Percentiles rank a stretch among this genome's conserved stretches.
Conservation (phyloP, 1,140 invertebrate species). For the Helicoverpa armigera region DNA sequence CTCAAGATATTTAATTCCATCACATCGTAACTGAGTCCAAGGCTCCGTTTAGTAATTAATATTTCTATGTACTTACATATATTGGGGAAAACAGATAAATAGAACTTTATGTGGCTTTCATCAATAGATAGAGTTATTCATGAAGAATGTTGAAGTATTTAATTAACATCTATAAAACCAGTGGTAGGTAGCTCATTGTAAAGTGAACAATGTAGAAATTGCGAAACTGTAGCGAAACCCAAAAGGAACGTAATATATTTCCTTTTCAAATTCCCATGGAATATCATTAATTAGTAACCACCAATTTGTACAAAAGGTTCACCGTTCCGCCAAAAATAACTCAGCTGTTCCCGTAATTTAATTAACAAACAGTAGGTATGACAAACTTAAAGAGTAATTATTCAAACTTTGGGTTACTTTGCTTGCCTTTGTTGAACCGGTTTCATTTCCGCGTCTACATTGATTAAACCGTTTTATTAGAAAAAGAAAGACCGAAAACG, state of each 20-base stretch:
- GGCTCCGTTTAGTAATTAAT: no score
- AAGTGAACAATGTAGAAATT: no score
- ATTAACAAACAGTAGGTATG: slow-evolving; percentile 26
- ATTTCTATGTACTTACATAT: no score
- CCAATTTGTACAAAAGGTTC: slow-evolving; percentile 1
- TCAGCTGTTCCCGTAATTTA: slow-evolving; percentile 12
- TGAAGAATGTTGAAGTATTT: no score
- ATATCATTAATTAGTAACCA: slow-evolving; percentile 16
- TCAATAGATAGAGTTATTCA: no score
- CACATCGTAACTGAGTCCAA: no score
- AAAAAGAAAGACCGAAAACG: neutral
- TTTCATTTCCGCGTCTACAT: slow-evolving; percentile 9
- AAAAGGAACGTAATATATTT: neutral
- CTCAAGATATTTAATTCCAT: no score
- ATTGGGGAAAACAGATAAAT: no score
- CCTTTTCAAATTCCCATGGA: neutral
- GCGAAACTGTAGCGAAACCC: no score
- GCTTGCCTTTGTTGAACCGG: slow-evolving; percentile 41
- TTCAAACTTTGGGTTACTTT: slow-evolving; percentile 41
- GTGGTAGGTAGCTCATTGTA: no score
- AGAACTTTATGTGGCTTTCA: no score
- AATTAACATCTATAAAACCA: no score
- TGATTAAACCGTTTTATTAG: slow-evolving; percentile 33
- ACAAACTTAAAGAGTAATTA: slow-evolving; percentile 42
- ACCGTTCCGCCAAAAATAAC: slow-evolving; percentile 5